phyloP scores from a whole-genome alignment of 2,113 vertebrate species.

The Nothobranchius furzeri region DNA sequence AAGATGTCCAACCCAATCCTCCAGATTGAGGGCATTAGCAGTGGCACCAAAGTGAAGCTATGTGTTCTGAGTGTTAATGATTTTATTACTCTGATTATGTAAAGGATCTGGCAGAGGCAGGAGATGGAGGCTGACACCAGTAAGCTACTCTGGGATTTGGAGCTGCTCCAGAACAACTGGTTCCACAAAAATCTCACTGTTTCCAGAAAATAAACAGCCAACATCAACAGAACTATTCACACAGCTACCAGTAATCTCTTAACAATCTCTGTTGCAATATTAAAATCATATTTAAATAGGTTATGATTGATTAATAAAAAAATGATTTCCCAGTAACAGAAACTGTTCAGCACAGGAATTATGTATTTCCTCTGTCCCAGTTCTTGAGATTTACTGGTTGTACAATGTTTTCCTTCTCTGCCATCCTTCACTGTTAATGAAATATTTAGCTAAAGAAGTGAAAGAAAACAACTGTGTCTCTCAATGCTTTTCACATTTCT shows the following conservation, averaged over 20 bases:
- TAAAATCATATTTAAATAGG: not conserved
- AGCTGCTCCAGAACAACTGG: conserved; percentile 46
- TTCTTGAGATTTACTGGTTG: too few species aligned
- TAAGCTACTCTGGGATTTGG: conserved; percentile 51
- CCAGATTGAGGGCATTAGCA: not conserved
- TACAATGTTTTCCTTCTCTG: too few species aligned
- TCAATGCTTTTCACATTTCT: too few species aligned
- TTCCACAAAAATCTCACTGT: conserved; percentile 25
- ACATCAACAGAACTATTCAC: conserved; percentile 14
- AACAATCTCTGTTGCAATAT: not conserved
- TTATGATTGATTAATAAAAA: not conserved
- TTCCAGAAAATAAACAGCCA: conserved; percentile 23
- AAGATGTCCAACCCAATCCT: too few species aligned
- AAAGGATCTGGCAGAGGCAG: conserved; percentile 37
- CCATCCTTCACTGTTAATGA: too few species aligned
- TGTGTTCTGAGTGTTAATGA: conserved; percentile 2
- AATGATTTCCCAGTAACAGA: too few species aligned
- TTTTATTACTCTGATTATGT: conserved; percentile 15
- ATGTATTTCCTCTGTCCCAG: too few species aligned
- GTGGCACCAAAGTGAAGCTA: conserved; percentile 1
- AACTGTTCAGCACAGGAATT: too few species aligned
- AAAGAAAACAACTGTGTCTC: too few species aligned
- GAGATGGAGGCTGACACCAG: conserved; percentile 29
- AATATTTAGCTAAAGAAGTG: too few species aligned
- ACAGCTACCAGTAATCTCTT: not conserved